Evolutionary conservation across 1,140 invertebrate genomes (phyloP).

Genomic region (Lepidurus apus): DNA sequence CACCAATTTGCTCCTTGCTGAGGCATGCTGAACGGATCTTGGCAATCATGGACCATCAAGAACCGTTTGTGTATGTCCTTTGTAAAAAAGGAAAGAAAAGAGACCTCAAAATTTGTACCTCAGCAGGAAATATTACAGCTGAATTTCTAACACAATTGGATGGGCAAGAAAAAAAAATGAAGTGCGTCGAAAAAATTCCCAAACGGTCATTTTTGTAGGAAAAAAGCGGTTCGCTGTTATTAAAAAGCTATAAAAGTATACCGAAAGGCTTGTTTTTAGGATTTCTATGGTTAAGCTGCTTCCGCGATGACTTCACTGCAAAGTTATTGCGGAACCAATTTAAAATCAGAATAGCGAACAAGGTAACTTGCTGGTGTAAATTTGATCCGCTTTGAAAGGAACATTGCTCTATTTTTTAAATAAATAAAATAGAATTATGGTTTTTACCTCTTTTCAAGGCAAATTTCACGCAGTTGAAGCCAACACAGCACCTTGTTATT

Average conservation of each 20-base stretch:
- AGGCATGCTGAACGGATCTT: not conserved
- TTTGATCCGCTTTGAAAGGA: no score
- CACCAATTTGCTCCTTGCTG: not conserved
- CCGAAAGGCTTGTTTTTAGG: no score
- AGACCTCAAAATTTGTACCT: not conserved
- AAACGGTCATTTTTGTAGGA: not conserved
- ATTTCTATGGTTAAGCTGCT: not conserved
- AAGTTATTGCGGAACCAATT: not conserved
- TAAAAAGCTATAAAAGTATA: no score
- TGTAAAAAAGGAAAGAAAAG: not conserved
- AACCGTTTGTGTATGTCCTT: slow-evolving; percentile 1
- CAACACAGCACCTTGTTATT: not conserved
- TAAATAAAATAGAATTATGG: not conserved
- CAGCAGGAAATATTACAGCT: not conserved
- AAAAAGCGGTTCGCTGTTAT: not conserved
- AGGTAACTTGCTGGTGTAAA: not conserved
- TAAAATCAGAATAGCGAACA: not conserved
- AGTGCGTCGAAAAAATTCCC: not conserved
- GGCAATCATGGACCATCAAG: slow-evolving; percentile 6
- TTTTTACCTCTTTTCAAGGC: not conserved
- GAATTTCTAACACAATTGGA: not conserved
- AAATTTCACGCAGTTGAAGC: not conserved
- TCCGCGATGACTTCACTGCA: not conserved
- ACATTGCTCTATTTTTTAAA: not conserved
- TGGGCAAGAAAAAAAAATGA: not conserved